Evolutionary conservation across 2,888 invertebrate genomes (phyloP).

Genomic region (Heliconius sara): DNA sequence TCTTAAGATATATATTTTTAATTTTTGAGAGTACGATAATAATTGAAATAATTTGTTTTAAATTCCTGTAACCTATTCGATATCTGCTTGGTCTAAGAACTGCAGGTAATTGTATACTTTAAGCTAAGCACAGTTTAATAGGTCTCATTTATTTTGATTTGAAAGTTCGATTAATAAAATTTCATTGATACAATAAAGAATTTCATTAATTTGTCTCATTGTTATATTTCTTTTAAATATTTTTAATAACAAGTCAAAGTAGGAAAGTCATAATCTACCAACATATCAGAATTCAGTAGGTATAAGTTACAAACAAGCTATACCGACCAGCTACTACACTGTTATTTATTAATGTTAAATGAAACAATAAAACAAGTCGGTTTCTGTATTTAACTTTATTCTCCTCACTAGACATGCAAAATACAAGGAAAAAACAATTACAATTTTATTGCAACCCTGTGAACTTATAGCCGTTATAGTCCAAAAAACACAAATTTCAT

Average conservation of each 20-base stretch:
- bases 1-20: no score
- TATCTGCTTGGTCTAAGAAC: no score
- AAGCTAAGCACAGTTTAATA: no score
- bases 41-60: no score
- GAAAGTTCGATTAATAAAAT: no score
- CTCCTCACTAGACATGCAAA: slow-evolving; percentile 80
- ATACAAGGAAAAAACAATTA: slow-evolving; percentile 70
- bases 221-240: neutral
- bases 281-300: neutral
- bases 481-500: slow-evolving; percentile 29
- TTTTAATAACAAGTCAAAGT: neutral
- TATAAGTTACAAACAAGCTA: neutral
- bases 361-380: slow-evolving; percentile 50
- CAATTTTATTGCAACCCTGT: slow-evolving; percentile 57
- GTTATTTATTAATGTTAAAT: slow-evolving; percentile 7
- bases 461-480: slow-evolving; percentile 38
- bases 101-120: no score
- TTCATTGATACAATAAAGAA: no score
- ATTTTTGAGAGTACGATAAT: no score
- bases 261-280: neutral
- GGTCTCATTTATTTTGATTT: no score
- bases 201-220: no score
- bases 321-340: neutral
- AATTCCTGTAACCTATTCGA: no score
- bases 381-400: slow-evolving; percentile 74